Conservation (phyloP, 2,888 invertebrate species). For the Linnaemya tessellans region DNA sequence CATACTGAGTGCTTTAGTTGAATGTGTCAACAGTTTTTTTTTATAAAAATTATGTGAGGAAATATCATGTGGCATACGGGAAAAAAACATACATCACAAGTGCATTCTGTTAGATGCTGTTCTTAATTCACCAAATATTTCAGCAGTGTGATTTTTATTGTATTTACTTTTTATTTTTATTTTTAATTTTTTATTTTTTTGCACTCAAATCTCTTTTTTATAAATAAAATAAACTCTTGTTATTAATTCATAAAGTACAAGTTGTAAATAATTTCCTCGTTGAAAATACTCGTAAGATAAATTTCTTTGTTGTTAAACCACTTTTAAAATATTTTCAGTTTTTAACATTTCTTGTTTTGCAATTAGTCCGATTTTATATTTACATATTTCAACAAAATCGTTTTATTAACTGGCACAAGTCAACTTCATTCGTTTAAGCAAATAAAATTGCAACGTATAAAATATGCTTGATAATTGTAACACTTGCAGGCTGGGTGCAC, state of each 20-base stretch:
- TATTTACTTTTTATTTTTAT: not conserved
- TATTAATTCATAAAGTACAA: slow-evolving; percentile 2
- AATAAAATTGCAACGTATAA: not conserved
- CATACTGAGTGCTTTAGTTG: no score
- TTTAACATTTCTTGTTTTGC: not conserved
- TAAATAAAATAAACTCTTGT: not conserved
- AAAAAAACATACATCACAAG: no score
- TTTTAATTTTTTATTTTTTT: not conserved
- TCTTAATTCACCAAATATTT: not conserved
- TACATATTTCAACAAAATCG: not conserved
- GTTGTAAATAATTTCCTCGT: slow-evolving; percentile 4
- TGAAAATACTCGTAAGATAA: not conserved
- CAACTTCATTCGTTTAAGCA: not conserved
- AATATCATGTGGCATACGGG: not conserved
- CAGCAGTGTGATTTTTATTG: not conserved
- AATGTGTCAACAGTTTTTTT: no score
- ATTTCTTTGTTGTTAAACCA: not conserved
- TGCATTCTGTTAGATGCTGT: not conserved
- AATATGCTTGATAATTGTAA: no score
- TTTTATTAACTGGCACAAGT: not conserved
- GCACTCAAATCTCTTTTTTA: not conserved
- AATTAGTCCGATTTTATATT: not conserved
- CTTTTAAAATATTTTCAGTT: not conserved
- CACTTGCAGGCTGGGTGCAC: no score
- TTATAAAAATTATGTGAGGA: not conserved